A percentile compares a stretch with the other conserved stretches of the same genome.
Conservation (phyloP, 2,797 vertebrate genomes). For the Cyclura pinguis region DNA sequence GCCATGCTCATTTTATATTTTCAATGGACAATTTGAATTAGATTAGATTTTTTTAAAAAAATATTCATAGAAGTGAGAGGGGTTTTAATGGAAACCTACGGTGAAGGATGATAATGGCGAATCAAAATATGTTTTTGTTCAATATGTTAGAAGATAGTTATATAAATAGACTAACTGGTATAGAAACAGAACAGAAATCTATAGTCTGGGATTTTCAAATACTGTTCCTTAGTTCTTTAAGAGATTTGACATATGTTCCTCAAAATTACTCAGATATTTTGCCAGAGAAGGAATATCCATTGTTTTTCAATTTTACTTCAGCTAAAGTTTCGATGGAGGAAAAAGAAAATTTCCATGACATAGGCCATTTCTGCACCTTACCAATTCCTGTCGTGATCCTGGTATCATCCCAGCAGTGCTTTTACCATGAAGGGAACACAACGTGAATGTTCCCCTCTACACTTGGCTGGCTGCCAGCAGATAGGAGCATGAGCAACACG, state of each 20-base stretch:
- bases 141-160: background rate
- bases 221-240: background rate
- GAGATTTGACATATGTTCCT: background rate
- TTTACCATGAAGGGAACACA: too few species aligned
- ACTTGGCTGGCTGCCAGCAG: too few species aligned
- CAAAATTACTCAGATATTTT: background rate
- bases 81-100: slow-evolving; percentile 13
- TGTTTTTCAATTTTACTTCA: background rate
- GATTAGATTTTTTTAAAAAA: background rate
- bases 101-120: slow-evolving; percentile 29
- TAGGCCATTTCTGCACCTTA: too few species aligned
- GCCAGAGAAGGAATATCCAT: background rate
- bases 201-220: background rate
- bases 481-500: too few species aligned
- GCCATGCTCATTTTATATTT: slow-evolving; percentile 40
- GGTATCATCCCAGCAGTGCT: too few species aligned
- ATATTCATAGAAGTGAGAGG: background rate
- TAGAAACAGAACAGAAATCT: background rate
- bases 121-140: background rate
- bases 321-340: background rate
- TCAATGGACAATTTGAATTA: slow-evolving; percentile 47
- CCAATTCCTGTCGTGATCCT: too few species aligned
- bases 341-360: background rate
- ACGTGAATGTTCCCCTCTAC: too few species aligned
- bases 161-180: too few species aligned